These are phyloP conservation scores for Urophycis tenuis DNA, from an alignment of 2,797 vertebrate genomes.

Conservation along the genomic window DNA sequence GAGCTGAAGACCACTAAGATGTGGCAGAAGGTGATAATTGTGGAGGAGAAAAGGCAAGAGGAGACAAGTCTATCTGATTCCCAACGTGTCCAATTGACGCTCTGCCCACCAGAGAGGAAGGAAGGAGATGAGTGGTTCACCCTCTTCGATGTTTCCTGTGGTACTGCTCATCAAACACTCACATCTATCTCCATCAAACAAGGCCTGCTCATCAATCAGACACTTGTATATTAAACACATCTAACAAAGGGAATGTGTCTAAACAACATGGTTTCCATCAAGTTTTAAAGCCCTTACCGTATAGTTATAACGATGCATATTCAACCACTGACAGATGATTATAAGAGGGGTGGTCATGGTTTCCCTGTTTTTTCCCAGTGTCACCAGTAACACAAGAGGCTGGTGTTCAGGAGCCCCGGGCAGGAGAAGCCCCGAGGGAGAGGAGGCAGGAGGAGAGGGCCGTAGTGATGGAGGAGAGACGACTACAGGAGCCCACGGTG, in stretches of 20 bases:
- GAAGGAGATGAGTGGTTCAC: constrained; percentile 53
- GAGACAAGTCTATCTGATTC: constrained; percentile 40
- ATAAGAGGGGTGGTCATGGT: neutral
- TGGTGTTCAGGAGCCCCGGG: neutral
- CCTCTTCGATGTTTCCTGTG: constrained; percentile 46
- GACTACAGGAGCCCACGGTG: neutral
- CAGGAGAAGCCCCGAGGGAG: neutral
- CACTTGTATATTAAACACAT: neutral
- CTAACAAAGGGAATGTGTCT: neutral
- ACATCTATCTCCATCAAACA: neutral
- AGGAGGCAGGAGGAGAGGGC: neutral
- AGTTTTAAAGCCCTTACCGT: neutral
- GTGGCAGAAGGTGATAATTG: constrained; percentile 49
- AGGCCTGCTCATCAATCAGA: neutral
- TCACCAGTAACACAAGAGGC: neutral
- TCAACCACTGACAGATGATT: neutral
- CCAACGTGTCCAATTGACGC: constrained; percentile 23
- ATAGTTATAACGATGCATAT: neutral
- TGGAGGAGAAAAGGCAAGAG: constrained; percentile 36
- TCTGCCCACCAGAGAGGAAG: constrained; percentile 23
- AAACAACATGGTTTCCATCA: neutral
- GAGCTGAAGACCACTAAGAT: constrained; percentile 41
- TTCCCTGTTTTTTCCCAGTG: neutral
- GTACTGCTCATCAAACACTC: constrained; percentile 33
- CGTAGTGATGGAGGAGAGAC: neutral